Percentiles rank a stretch among this genome's conserved stretches.
phyloP scores from a whole-genome alignment of 2,797 vertebrate genomes.

The Sebastes itinus region DNA sequence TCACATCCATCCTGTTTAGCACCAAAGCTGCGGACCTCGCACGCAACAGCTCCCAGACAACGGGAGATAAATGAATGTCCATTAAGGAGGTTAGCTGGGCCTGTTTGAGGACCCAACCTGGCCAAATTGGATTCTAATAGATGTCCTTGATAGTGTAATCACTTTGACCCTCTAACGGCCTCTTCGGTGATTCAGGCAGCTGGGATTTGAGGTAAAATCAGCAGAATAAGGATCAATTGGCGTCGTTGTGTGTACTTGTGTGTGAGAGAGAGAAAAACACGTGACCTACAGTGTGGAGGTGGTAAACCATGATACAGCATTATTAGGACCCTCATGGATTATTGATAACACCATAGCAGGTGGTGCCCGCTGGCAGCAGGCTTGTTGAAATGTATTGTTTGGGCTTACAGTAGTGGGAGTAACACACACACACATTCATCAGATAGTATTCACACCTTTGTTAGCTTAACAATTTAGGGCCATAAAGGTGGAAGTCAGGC shows the following conservation, averaged over 20 bases:
- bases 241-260: conserved; percentile 1
- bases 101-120: conserved; percentile 70
- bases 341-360: conserved; percentile 68
- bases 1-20: conserved; percentile 77
- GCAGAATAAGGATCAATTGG: conserved; percentile 64
- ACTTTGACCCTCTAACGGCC: conserved; percentile 70
- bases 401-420: conserved; percentile 8
- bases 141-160: conserved; percentile 81
- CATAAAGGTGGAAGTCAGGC: neutral
- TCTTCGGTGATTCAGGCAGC: conserved; percentile 41
- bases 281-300: conserved; percentile 54
- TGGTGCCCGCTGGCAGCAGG: conserved; percentile 48
- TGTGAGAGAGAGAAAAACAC: neutral
- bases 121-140: conserved; percentile 79
- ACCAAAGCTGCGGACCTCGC: conserved; percentile 51
- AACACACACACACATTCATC: conserved; percentile 19
- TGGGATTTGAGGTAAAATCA: conserved; percentile 61
- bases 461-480: neutral
- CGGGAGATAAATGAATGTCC: conserved; percentile 73
- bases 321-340: conserved; percentile 64
- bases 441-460: neutral
- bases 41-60: conserved; percentile 68
- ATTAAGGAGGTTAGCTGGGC: conserved; percentile 70
- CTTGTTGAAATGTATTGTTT: conserved; percentile 40
- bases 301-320: conserved; percentile 61